Base-by-base conservation (phyloP, 2,888 invertebrate species). In the Nipponacmea schrenckii region DNA sequence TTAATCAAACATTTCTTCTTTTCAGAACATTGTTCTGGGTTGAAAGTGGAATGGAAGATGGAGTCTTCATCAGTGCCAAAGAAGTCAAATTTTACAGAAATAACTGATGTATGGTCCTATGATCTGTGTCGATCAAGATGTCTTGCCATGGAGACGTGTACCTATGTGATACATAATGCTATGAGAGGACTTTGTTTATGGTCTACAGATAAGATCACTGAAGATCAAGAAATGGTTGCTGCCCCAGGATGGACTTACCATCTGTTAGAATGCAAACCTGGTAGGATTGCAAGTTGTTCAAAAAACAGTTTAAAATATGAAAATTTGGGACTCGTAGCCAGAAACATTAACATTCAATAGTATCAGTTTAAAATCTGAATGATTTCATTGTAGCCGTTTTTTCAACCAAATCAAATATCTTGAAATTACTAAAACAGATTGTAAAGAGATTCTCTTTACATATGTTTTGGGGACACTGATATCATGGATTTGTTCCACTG, bases 131-230 rank as follows among this genome's bases (percentile, higher is more conserved):
- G 70, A 12, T 62, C n/a, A 2, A 62, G 67, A 26, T 81, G 80
- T 69, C 70, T 75, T 10, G 67, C 64, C 0, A 64, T 69, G 26
- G 14, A 15, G 1, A 65, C 48, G 1, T 81, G 81, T 64, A 44
- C 63, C 15, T 76, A 75, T 7, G 71, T 80, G 20, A 77, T 75
- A 62, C 79, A 75, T 63, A 73, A 72, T 56, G 46, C 64, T 2
- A 27, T 20, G 62, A 69, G 73, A 50, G 80, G 80, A 12, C 65
- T 78, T 20, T 81, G 81, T 72, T 62, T 77, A 12, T 74, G 77
- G 48, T 66, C 72, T 39, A 44, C 70, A 24, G 5, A 46, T 17
- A 68, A 20, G 15, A 63, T 48, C 20, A 27, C 48, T 7, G 26
- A 56, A 24, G 45, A 48, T 20, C 56, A 46, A 46, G 62, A 64